phyloP scores from a whole-genome alignment of 2,888 invertebrate species.

The Leptinotarsa juncta region DNA sequence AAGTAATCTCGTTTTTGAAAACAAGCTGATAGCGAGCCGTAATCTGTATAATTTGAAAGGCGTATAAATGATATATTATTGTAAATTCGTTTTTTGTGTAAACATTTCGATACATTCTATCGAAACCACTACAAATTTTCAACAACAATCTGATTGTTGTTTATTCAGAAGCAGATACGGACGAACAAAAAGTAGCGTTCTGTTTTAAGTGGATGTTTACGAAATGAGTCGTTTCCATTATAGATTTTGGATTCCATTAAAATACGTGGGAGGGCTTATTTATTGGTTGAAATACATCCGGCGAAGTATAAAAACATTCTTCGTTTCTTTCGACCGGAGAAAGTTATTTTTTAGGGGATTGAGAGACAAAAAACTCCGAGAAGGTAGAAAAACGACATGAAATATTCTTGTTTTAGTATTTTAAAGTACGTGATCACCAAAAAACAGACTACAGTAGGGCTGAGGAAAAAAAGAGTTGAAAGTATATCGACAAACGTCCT shows the following conservation, averaged over 20 bases:
- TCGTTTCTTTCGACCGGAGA: no score
- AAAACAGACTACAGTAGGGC: no score
- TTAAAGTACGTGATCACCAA: no score
- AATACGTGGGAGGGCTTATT: not conserved
- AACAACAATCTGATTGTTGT: slow-evolving; percentile 4
- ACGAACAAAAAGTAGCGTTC: slow-evolving; percentile 7
- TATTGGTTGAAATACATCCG: no score
- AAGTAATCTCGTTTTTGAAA: slow-evolving; percentile 15
- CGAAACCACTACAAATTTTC: slow-evolving; percentile 25
- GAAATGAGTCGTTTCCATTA: slow-evolving; percentile 12
- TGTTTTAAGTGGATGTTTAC: slow-evolving; percentile 10
- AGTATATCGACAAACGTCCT: no score
- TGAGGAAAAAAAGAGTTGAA: no score
- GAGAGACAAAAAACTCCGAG: no score
- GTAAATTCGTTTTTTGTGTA: slow-evolving; percentile 20
- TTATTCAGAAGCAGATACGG: slow-evolving; percentile 6
- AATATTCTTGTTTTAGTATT: no score
- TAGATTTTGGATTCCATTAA: slow-evolving; percentile 5
- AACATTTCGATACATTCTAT: slow-evolving; percentile 30
- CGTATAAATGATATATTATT: slow-evolving; percentile 19
- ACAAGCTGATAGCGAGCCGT: slow-evolving; percentile 20
- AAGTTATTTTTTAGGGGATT: no score
- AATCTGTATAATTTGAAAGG: slow-evolving; percentile 22
- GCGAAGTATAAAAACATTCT: no score
- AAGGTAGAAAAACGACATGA: no score